A percentile compares a stretch with the other conserved stretches of the same genome.
Conservation (phyloP, 2,797 vertebrate genomes). For the Anableps anableps region DNA sequence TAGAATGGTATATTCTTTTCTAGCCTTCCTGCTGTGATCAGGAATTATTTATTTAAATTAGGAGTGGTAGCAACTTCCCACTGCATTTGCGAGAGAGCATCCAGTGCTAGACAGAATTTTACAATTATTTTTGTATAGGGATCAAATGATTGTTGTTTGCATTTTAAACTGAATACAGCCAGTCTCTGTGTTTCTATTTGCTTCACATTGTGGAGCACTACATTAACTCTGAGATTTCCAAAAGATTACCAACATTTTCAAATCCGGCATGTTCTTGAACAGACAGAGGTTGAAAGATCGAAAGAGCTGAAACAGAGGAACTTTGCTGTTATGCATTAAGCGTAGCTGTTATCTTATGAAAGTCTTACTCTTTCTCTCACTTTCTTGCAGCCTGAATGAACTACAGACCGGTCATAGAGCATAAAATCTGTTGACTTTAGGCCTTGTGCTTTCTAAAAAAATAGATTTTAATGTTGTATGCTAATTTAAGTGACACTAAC, state of each 20-base stretch:
- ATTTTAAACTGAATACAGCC: background rate
- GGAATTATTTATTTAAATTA: background rate
- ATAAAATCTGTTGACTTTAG: background rate
- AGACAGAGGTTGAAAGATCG: background rate
- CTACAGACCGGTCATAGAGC: background rate
- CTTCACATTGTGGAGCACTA: background rate
- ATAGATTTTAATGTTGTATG: too few species aligned
- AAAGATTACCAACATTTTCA: background rate
- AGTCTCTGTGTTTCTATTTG: background rate
- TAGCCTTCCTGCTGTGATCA: background rate
- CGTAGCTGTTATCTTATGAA: background rate
- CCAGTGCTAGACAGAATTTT: background rate
- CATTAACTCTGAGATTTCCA: background rate
- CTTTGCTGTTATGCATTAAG: background rate
- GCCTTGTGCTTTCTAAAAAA: background rate
- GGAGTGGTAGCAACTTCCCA: background rate
- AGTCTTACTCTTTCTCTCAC: background rate
- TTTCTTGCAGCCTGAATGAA: background rate
- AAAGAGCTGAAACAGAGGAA: background rate
- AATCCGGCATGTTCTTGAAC: background rate
- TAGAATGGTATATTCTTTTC: background rate
- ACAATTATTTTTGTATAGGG: background rate
- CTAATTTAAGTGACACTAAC: background rate
- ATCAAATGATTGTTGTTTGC: background rate
- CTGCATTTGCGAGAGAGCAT: background rate